Evolutionary conservation across 2,888 invertebrate genomes (phyloP), one percentile per base, ranked within the genome.

Genomic region (Leptopilina drosophilae): DNA sequence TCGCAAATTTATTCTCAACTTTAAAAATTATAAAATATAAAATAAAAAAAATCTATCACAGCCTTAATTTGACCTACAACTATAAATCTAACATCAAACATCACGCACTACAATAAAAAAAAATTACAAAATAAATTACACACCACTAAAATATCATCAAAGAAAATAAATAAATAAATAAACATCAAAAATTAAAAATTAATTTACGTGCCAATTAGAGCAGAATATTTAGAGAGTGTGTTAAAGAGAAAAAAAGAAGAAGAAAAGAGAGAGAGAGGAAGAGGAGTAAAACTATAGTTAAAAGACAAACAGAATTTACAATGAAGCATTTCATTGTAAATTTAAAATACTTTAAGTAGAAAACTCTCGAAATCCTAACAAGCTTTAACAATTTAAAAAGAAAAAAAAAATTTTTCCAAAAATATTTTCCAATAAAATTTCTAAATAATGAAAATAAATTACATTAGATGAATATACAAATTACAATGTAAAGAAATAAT

Each of bases 131-230:
- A 73, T 12, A 56, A 56, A 33, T 56, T 56, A 5, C 33, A 73
- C 40, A 73, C 56, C 46, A 49, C 15, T 49, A 40, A 40, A 33
- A 73, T 73, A 11, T 59, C 33, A n/a, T 56, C 33, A 73, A 73
- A 33, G 11, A 9, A 49, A 49, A 49, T 59, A 59, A 33, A 5
- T 59, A 40, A 33, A 5, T 26, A 42, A 8, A 42, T n/a, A 33
- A 73, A 73, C 33, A 62, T 62, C 26, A 73, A 14, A 14, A 56
- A 56, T 42, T 9, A 53, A 59, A 73, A 73, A 67, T 20, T 14
- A 26, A 67, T 67, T 12, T 3, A 49, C 46, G 15, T 26, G 26
- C 46, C 20, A 67, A 12, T 66, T 66, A 40, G 26, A 67, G 12
- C 5, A 26, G 12, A 49, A 49, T 49, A 49, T 49, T 49, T 1